Evolutionary conservation across 1,140 invertebrate species (phyloP).

Genomic region (Monomorium pharaonis): DNA sequence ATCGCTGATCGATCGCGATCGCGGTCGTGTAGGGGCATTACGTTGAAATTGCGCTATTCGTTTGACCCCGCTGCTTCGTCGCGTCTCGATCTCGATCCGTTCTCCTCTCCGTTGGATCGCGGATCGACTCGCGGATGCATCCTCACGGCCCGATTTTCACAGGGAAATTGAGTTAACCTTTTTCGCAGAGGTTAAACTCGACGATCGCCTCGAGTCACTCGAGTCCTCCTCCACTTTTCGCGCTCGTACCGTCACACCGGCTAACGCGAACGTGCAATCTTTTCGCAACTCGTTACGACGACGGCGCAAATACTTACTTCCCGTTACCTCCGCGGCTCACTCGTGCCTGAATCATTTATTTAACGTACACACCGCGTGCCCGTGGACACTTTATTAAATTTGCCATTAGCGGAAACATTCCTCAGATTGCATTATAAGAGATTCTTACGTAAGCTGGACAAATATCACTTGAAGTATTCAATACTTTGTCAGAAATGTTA

Average conservation of each 20-base stretch:
- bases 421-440: not conserved
- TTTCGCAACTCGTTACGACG: conserved; percentile 51
- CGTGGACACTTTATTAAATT: conserved; percentile 18
- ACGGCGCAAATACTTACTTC: conserved; percentile 27
- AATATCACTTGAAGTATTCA: not conserved
- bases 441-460: not conserved
- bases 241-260: conserved; percentile 28
- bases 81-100: conserved; percentile 64
- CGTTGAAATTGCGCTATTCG: conserved; percentile 76
- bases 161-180: conserved; percentile 60
- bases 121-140: conserved; percentile 20
- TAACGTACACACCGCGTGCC: not conserved
- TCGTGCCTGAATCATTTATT: conserved; percentile 27
- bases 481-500: not conserved
- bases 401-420: not conserved
- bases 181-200: conserved; percentile 45
- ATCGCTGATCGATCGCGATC: conserved; percentile 71
- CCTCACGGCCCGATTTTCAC: conserved; percentile 58
- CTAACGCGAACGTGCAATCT: conserved; percentile 30
- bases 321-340: conserved; percentile 20
- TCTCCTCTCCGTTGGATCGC: conserved; percentile 49
- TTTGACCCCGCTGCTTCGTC: conserved; percentile 70
- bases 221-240: conserved; percentile 38
- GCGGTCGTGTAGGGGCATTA: conserved; percentile 68
- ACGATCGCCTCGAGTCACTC: conserved; percentile 37